These are phyloP conservation scores for Tachysurus vachellii DNA, from an alignment of 2,113 vertebrate species.

Conservation along the genomic window DNA sequence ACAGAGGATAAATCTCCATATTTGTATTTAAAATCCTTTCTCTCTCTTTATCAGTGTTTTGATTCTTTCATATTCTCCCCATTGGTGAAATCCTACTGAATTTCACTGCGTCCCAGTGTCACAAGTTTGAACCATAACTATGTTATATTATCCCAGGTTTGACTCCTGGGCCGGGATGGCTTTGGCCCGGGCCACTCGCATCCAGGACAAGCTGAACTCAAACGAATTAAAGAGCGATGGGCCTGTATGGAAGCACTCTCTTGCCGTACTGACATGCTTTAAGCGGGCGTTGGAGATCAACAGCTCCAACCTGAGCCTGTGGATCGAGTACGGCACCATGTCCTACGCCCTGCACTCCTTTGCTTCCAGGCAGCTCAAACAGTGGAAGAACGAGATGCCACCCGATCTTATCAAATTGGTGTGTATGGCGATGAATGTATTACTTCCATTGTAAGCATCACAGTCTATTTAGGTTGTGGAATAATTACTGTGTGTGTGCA, in stretches of 20 bases:
- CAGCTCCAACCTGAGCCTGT: constrained; percentile 89
- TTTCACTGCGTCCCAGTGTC: not conserved
- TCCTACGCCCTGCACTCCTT: constrained; percentile 89
- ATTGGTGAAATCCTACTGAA: not conserved
- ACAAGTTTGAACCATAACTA: not conserved
- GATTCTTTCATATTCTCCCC: not conserved
- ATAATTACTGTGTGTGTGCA: constrained; percentile 56
- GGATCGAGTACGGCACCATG: constrained; percentile 98
- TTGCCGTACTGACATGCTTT: constrained; percentile 90
- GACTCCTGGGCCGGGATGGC: constrained; percentile 99
- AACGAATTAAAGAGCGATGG: constrained; percentile 96
- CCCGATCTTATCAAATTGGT: constrained; percentile 88
- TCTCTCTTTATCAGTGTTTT: not conserved
- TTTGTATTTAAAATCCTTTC: not conserved
- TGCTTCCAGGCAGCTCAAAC: constrained; percentile 93
- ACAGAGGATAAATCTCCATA: not conserved
- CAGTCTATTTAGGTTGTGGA: not conserved
- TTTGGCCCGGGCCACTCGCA: constrained; percentile 91
- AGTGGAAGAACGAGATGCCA: constrained; percentile 85
- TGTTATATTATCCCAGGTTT: constrained; percentile 74
- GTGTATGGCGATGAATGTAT: not conserved
- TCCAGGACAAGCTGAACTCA: constrained; percentile 97
- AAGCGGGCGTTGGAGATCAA: constrained; percentile 92
- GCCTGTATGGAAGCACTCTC: constrained; percentile 92
- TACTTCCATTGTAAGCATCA: not conserved